phyloP scores from a whole-genome alignment of 2,797 vertebrate genomes.

The Phaenicophaeus curvirostris region DNA sequence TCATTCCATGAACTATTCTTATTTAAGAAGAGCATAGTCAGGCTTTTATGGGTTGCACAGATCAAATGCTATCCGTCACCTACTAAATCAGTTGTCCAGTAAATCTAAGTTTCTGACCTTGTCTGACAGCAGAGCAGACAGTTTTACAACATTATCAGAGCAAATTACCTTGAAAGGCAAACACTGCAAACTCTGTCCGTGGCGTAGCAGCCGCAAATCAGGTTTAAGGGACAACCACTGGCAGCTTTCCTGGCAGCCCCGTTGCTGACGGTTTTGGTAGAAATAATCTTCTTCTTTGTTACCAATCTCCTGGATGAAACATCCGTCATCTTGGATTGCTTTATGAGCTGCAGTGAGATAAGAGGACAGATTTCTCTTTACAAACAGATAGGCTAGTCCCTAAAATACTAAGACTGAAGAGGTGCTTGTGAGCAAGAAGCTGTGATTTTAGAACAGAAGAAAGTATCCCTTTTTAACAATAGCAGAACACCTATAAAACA shows the following conservation, averaged over 20 bases:
- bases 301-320: slow-evolving; percentile 76
- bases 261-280: slow-evolving; percentile 74
- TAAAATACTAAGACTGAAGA: background rate
- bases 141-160: slow-evolving; percentile 50
- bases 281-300: slow-evolving; percentile 74
- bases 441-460: slow-evolving; percentile 8
- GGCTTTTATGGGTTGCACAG: background rate
- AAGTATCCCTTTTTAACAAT: background rate
- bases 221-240: slow-evolving; percentile 66
- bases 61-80: background rate
- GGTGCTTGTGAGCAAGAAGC: background rate
- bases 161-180: slow-evolving; percentile 92
- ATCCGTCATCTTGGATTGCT: slow-evolving; percentile 80
- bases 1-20: background rate
- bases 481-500: background rate
- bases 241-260: slow-evolving; percentile 74
- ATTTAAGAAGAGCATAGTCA: background rate
- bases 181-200: slow-evolving; percentile 91
- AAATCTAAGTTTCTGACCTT: slow-evolving; percentile 30
- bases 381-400: background rate
- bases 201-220: slow-evolving; percentile 89
- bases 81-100: slow-evolving; percentile 18
- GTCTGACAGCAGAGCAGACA: background rate
- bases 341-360: slow-evolving; percentile 79
- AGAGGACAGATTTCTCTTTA: slow-evolving; percentile 28